A percentile compares a stretch with the other conserved stretches of the same genome.
phyloP scores from a whole-genome alignment of 2,797 vertebrate species.

The Pseudotriccus pelzelni region DNA sequence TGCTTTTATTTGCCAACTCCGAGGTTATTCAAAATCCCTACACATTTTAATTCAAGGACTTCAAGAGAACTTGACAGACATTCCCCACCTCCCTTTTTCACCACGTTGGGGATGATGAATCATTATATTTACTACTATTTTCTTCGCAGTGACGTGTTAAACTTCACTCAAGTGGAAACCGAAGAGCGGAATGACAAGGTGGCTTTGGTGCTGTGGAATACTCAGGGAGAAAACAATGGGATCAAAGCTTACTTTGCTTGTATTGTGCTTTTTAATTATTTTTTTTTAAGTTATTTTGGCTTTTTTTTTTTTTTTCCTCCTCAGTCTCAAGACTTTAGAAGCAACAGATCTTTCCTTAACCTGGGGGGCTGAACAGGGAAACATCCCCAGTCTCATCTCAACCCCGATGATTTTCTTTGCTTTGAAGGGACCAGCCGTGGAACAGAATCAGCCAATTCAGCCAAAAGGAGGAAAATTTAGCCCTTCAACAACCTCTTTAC shows the following conservation, averaged over 20 bases:
- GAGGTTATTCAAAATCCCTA: slow-evolving; percentile 29
- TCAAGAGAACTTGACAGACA: slow-evolving; percentile 27
- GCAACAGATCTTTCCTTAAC: neutral
- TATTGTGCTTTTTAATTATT: neutral
- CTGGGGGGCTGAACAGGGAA: neutral
- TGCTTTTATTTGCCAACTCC: slow-evolving; percentile 1
- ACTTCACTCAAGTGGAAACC: slow-evolving; percentile 18
- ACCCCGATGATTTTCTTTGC: accelerated
- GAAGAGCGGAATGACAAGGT: neutral
- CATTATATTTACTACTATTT: slow-evolving; percentile 46
- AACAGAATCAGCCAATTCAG: neutral
- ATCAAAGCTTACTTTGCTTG: neutral
- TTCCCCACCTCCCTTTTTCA: slow-evolving; percentile 39
- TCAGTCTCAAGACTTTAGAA: neutral
- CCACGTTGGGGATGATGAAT: slow-evolving; percentile 26
- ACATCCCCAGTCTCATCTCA: accelerated
- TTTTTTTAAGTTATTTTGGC: too few species aligned
- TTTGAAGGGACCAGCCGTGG: neutral
- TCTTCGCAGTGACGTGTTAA: neutral
- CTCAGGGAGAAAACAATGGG: neutral
- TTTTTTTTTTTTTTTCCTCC: neutral
- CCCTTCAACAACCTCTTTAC: neutral
- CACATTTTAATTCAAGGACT: slow-evolving; percentile 34
- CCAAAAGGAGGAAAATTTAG: neutral
- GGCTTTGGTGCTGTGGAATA: neutral